These are phyloP conservation scores for Percopsis transmontana DNA, from an alignment of 2,113 vertebrate species.

Conservation along the genomic window DNA sequence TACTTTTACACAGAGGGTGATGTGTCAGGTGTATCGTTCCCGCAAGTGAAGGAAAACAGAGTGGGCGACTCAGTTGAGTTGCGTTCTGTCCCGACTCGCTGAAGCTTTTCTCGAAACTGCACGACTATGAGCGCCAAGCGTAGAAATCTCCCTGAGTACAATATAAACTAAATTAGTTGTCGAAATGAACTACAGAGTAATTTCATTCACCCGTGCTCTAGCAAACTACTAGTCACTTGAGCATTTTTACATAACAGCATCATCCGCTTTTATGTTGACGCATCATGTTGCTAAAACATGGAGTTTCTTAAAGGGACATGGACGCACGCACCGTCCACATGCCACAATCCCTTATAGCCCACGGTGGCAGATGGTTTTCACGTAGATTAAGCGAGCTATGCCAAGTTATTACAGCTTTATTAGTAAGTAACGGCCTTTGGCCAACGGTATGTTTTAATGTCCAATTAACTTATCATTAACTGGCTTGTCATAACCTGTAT, in stretches of 20 bases:
- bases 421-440: no score
- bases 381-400: no score
- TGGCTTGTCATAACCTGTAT: no score
- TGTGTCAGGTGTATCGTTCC: slow-evolving; percentile 70
- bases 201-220: slow-evolving; percentile 14
- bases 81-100: slow-evolving; percentile 26
- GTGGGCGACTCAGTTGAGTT: slow-evolving; percentile 61
- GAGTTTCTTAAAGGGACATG: slow-evolving; percentile 85
- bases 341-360: slow-evolving; percentile 46
- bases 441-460: no score
- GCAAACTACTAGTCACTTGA: slow-evolving; percentile 67
- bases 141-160: background rate
- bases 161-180: background rate
- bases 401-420: no score
- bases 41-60: slow-evolving; percentile 58
- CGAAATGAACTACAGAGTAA: background rate
- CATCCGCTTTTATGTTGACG: slow-evolving; percentile 82
- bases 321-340: slow-evolving; percentile 53
- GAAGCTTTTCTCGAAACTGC: slow-evolving; percentile 49
- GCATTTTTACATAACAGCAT: slow-evolving; percentile 82
- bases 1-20: slow-evolving; percentile 8
- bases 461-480: no score
- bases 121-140: slow-evolving; percentile 33
- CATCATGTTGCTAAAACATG: slow-evolving; percentile 83
- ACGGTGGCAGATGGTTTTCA: slow-evolving; percentile 55